Evolutionary conservation across 2,797 vertebrate genomes (phyloP).

Genomic region (Podarcis lilfordi): DNA sequence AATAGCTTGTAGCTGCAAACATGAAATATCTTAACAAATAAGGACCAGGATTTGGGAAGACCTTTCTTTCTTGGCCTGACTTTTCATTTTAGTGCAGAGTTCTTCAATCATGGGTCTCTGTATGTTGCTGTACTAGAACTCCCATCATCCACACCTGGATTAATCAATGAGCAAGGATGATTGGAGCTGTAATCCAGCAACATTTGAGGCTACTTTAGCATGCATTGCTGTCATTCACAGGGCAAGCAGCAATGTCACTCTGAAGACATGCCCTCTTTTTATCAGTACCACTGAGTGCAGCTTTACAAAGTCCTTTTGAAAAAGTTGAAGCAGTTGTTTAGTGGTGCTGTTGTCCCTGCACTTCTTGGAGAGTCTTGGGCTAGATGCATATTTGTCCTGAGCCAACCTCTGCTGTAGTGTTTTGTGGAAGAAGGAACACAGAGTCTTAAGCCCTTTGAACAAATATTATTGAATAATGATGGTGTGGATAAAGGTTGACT

Average conservation of each 20-base stretch:
- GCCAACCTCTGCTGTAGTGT: too few species aligned
- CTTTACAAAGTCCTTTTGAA: not conserved
- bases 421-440: too few species aligned
- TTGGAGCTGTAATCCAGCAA: too few species aligned
- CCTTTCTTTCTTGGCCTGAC: not conserved
- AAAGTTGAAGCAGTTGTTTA: not conserved
- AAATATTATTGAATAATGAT: not conserved
- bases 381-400: not conserved
- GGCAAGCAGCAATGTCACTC: not conserved
- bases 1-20: not conserved
- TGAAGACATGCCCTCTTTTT: not conserved
- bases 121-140: too few species aligned
- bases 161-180: too few species aligned
- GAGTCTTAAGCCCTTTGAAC: too few species aligned
- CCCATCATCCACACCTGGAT: too few species aligned
- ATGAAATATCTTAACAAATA: not conserved
- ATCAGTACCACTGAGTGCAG: not conserved
- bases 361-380: too few species aligned
- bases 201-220: too few species aligned
- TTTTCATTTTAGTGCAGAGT: not conserved
- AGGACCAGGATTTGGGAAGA: too few species aligned
- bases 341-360: not conserved
- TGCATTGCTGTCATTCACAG: not conserved
- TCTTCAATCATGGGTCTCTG: too few species aligned
- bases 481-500: not conserved